Base-by-base conservation (phyloP, 2,113 vertebrate species). In the Lates calcarifer region DNA sequence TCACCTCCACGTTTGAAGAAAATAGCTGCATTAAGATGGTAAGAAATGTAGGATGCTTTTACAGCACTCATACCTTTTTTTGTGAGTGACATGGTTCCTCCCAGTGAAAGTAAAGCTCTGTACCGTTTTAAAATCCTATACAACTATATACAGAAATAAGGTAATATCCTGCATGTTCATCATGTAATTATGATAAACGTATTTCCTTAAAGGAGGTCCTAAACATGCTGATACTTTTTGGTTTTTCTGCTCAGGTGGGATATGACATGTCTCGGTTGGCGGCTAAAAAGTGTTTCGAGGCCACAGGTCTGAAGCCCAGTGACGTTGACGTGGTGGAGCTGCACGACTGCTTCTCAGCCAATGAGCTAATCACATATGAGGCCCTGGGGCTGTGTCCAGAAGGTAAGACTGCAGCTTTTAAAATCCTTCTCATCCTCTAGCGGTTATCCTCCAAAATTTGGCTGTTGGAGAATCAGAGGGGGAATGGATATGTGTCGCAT, bases 331-430 rank as follows among this genome's bases (percentile, higher is more conserved):
- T 99, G 82, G 96, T 99, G 0, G 98, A 99, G 89, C 97, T 99
- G 74, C 98, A 99, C 0, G 98, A 99, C 87, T 99, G 98, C 85
- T 99, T 99, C 91, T 99, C 98, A 22, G 58, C 90, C 80, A 99
- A 98, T 51, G 98, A 99, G 87, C 95, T 99, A 5, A 92, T 99
- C 88, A 99, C 96, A 2, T 99, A 99, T 0, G 98, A 99, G 94
- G 98, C 98, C 13, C 85, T 99, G 70, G 97, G 97, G 20, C 95
- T 99, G 57, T 99, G 98, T 92, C 90, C 95, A 77, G 96, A 97
- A 95, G 98, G 98, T 99, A 92, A 85, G 87, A 35, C 33, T n/a
- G 8, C 28, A 39, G 31, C 62, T 33, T 18, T 14, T 24, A 43
- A 0, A 31, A 47, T n/a, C 7, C 45, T 1, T 20, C 17, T 43